phyloP scores from a whole-genome alignment of 2,888 invertebrate species.

The Uloborus plumipes region DNA sequence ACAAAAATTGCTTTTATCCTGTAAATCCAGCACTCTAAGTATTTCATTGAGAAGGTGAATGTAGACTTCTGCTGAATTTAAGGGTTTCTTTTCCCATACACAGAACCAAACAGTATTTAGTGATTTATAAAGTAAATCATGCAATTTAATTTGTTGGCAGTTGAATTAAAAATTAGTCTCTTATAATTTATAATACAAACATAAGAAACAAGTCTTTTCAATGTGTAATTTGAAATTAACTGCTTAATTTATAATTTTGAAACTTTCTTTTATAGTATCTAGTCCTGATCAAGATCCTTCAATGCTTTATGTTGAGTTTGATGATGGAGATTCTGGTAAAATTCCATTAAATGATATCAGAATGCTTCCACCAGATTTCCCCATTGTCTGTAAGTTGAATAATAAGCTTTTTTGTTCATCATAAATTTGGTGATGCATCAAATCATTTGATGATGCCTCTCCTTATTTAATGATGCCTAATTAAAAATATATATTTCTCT shows the following conservation, averaged over 20 bases:
- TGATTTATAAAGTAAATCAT: no score
- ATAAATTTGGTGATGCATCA: no score
- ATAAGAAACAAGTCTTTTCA: neutral
- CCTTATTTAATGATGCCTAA: no score
- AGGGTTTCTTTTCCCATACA: no score
- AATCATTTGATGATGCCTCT: no score
- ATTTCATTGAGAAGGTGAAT: no score
- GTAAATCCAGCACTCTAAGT: no score
- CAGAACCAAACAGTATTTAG: no score
- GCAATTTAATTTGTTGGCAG: no score
- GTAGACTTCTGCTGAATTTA: no score
- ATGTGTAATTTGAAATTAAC: neutral
- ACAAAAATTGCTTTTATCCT: no score
- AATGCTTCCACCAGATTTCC: constrained; percentile 89
- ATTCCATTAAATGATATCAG: constrained; percentile 92
- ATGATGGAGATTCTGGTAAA: constrained; percentile 93
- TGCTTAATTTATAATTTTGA: neutral
- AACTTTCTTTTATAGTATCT: constrained; percentile 72
- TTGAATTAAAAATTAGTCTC: neutral
- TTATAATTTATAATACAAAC: neutral
- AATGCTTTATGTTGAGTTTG: constrained; percentile 87
- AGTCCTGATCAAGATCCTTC: constrained; percentile 78
- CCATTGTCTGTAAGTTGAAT: constrained; percentile 82
- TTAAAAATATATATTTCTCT: no score
- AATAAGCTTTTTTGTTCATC: neutral